Evolutionary conservation across 1,140 invertebrate genomes (phyloP).

Genomic region (Philaenus spumarius): DNA sequence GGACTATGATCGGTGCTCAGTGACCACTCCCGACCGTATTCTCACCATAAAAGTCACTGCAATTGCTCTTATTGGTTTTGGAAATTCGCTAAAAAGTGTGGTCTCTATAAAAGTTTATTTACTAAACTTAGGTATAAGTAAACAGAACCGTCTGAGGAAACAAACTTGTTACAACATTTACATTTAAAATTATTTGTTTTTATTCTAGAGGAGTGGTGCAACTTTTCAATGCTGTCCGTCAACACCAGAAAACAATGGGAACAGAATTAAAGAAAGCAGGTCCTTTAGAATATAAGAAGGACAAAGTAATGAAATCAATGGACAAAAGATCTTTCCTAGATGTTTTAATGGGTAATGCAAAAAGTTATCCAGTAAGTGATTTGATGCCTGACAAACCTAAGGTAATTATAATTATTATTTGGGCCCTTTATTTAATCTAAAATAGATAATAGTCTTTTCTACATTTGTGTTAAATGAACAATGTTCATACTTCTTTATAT

Average conservation of each 20-base stretch:
- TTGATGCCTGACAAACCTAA: conserved; percentile 2
- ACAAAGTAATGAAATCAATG: conserved; percentile 73
- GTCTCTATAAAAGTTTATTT: too few relatives aligned
- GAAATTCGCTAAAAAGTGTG: too few relatives aligned
- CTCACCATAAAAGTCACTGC: too few relatives aligned
- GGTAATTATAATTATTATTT: too few relatives aligned
- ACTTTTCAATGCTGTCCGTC: conserved; percentile 82
- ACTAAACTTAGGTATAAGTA: too few relatives aligned
- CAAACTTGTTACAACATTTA: too few relatives aligned
- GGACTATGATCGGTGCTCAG: too few relatives aligned
- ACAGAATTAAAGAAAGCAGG: conserved; percentile 64
- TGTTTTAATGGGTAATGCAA: conserved; percentile 64
- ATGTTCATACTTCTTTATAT: neutral
- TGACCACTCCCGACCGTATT: too few relatives aligned
- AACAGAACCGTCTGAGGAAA: too few relatives aligned
- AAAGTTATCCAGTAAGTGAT: conserved; percentile 40
- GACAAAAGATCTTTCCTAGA: conserved; percentile 78
- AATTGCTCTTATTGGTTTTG: too few relatives aligned
- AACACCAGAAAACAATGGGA: conserved; percentile 73
- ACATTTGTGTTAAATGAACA: neutral
- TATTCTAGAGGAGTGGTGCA: conserved; percentile 76
- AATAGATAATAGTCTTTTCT: neutral
- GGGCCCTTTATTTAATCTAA: too few relatives aligned
- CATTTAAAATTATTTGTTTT: too few relatives aligned
- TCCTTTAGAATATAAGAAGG: conserved; percentile 69